Conservation (phyloP, 2,113 vertebrate species). For the Solenodon paradoxus region DNA sequence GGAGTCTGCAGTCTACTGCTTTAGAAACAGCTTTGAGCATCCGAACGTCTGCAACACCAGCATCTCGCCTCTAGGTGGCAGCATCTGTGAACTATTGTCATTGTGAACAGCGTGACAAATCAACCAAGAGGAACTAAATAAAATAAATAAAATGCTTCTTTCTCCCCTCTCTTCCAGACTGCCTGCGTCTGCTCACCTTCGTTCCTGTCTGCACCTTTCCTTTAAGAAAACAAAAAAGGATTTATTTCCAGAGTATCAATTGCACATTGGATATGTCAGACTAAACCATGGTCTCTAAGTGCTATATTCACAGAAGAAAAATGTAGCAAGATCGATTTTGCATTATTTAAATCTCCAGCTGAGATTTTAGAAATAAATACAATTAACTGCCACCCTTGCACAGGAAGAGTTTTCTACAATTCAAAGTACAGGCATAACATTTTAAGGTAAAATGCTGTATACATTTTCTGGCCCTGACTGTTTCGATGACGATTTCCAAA, state of each 20-base stretch:
- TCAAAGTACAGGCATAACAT: background rate
- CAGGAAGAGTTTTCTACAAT: background rate
- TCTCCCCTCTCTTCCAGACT: too few relatives aligned
- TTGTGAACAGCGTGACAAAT: background rate
- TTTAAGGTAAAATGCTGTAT: background rate
- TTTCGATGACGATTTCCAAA: background rate
- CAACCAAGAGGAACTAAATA: too few relatives aligned
- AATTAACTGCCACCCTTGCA: background rate
- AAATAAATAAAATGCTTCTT: too few relatives aligned
- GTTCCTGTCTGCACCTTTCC: too few relatives aligned
- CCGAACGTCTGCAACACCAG: background rate
- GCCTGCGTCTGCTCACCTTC: too few relatives aligned
- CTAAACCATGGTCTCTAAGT: background rate
- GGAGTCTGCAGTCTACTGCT: background rate
- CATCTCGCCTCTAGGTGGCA: slow-evolving; percentile 3
- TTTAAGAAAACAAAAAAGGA: background rate
- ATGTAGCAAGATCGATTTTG: background rate
- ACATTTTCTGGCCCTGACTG: background rate
- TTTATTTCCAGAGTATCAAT: background rate
- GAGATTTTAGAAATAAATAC: background rate
- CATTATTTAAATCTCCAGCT: slow-evolving; percentile 12
- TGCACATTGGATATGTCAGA: background rate
- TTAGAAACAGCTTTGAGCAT: background rate
- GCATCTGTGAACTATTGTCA: background rate
- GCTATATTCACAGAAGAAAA: background rate